A percentile compares a stretch with the other conserved stretches of the same genome.
Evolutionary conservation across 2,113 vertebrate genomes (phyloP).

Genomic region (Gambusia holbrooki): DNA sequence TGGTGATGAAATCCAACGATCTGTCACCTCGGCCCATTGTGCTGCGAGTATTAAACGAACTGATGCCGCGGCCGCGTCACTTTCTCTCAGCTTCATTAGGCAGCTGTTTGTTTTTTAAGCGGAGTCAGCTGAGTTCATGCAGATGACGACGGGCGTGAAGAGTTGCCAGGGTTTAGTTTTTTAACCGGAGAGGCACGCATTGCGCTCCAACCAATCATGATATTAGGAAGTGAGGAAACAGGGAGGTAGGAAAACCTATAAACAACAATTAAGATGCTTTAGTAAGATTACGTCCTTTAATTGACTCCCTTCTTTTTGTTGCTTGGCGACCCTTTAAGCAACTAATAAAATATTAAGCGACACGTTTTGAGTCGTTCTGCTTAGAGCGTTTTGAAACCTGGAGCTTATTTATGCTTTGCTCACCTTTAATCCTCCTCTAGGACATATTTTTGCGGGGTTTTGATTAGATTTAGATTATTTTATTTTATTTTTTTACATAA

Average conservation of each 20-base stretch:
- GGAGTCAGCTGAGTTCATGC: slow-evolving; percentile 13
- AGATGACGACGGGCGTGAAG: slow-evolving; percentile 10
- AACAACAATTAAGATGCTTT: slow-evolving; percentile 29
- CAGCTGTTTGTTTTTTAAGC: slow-evolving; percentile 9
- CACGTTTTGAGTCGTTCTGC: no score
- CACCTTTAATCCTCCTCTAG: not conserved
- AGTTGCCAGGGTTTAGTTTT: slow-evolving; percentile 53
- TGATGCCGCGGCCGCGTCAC: slow-evolving; percentile 16
- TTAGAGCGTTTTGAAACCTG: not conserved
- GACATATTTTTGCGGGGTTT: not conserved
- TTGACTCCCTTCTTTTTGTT: not conserved
- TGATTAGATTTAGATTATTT: not conserved
- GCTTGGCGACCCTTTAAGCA: not conserved
- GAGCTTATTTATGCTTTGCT: not conserved
- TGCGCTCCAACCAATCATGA: slow-evolving; percentile 9
- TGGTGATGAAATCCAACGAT: slow-evolving; percentile 42
- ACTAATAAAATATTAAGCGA: slow-evolving; percentile 15
- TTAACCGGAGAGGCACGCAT: slow-evolving; percentile 31
- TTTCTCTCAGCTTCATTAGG: slow-evolving; percentile 25
- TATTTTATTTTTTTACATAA: not conserved
- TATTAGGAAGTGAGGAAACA: not conserved
- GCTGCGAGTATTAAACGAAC: slow-evolving; percentile 16
- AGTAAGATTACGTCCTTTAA: slow-evolving; percentile 1
- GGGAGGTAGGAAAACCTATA: not conserved
- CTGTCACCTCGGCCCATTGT: slow-evolving; percentile 16